Evolutionary conservation across 2,797 vertebrate species (phyloP).

Genomic region (Clarias platycephalus): DNA sequence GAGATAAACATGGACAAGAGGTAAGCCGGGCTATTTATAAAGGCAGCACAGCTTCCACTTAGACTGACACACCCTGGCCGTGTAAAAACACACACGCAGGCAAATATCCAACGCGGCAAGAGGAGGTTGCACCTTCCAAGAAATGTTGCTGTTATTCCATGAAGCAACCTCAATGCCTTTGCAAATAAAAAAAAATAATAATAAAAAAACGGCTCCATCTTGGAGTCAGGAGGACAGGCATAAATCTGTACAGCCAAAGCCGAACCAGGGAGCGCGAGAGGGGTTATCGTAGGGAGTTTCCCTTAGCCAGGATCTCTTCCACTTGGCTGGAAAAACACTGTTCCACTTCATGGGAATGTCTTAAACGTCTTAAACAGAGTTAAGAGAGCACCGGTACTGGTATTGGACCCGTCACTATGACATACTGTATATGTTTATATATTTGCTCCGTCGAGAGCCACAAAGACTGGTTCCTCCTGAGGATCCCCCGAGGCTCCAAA

Average conservation of each 20-base stretch:
- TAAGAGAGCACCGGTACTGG: not conserved
- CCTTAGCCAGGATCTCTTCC: conserved; percentile 32
- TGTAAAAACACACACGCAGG: conserved; percentile 34
- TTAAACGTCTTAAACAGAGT: not conserved
- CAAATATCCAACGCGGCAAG: conserved; percentile 39
- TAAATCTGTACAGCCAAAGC: conserved; percentile 29
- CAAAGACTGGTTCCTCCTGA: too few species aligned
- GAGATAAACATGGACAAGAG: conserved; percentile 38
- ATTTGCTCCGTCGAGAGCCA: not conserved
- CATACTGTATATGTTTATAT: not conserved
- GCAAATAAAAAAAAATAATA: not conserved
- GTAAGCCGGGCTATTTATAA: conserved; percentile 50
- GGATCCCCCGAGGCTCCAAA: not conserved
- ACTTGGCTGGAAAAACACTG: conserved; percentile 14
- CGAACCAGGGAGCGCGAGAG: conserved; percentile 11
- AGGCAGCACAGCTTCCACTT: conserved; percentile 46
- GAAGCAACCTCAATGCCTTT: conserved; percentile 27
- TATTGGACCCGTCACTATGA: not conserved
- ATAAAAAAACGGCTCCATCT: not conserved
- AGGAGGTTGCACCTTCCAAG: conserved; percentile 36
- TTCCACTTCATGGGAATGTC: conserved; percentile 18
- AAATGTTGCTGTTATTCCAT: conserved; percentile 49
- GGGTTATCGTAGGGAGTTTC: conserved; percentile 22
- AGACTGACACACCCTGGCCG: conserved; percentile 39
- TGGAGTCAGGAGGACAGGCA: conserved; percentile 25